phyloP scores from a whole-genome alignment of 2,888 invertebrate genomes.

The Mimachlamys varia region DNA sequence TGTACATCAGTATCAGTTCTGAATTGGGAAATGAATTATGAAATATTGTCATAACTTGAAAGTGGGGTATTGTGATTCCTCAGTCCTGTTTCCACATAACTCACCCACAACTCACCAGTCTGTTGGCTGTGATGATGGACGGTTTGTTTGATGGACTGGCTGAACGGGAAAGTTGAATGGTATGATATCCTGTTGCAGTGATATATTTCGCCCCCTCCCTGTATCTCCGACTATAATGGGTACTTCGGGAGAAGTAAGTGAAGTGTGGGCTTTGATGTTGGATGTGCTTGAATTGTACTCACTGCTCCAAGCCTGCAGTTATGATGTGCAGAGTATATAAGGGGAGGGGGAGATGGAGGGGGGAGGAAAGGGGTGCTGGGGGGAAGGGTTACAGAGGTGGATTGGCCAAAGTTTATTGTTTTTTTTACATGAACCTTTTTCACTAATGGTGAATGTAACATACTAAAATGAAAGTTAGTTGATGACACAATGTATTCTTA shows the following conservation, averaged over 20 bases:
- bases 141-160: conserved; percentile 1
- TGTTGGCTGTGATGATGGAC: not conserved
- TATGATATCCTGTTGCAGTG: conserved; percentile 5
- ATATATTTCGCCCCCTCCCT: not conserved
- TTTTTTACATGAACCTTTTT: not conserved
- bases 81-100: not conserved
- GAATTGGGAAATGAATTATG: not conserved
- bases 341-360: not conserved
- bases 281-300: conserved; percentile 25
- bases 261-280: not conserved
- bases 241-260: not conserved
- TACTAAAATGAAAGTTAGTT: too few relatives aligned
- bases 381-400: not conserved
- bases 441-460: too few relatives aligned
- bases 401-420: not conserved
- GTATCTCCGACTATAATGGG: not conserved
- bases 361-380: too few relatives aligned
- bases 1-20: not conserved
- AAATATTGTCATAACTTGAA: not conserved
- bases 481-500: too few relatives aligned
- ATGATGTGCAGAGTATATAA: conserved; percentile 11
- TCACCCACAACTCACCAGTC: not conserved
- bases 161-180: not conserved
- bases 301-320: conserved; percentile 28
- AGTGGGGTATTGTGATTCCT: conserved; percentile 1